Base-by-base conservation (phyloP, 2,888 invertebrate species). In the Orgyia antiqua region DNA sequence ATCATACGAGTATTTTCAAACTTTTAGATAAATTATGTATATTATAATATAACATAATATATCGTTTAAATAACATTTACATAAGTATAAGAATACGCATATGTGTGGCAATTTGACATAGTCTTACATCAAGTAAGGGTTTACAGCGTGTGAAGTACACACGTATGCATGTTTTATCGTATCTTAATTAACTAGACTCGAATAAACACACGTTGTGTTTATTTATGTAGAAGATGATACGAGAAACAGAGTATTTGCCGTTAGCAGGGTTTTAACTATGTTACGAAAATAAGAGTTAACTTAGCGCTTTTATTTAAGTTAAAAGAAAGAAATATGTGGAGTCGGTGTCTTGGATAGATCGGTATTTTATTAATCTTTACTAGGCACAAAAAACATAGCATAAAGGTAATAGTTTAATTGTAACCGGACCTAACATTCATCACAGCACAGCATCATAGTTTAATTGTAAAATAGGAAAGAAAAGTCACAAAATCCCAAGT, bases 1-100 rank as follows among this genome's bases (percentile, higher is more conserved):
- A 46, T 49, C 39, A 27, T 27, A 28, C 15, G 31, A 29, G 26
- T 27, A 24, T 33, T 39, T 46, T 39, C 26, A 29, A 21, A 39
- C 36, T 30, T n/a, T n/a, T n/a, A 35, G 17, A 32, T 29, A 29
- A 4, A 26, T n/a, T n/a, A n/a, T 12, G 5, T 25, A 34, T 23
- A 23, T 24, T n/a, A n/a, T n/a, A n/a, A n/a, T n/a, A n/a, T n/a
- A n/a, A n/a, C n/a, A n/a, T n/a, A n/a, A n/a, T n/a, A n/a, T n/a
- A n/a, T n/a, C n/a, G n/a, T n/a, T n/a, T 15, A 6, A 12, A 8
- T 29, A 9, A 13, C 5, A 5, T 29, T 29, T 29, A 23, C 7
- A 10, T 9, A 5, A 13, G 8, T 18, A 4, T 18, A 18, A 2
- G 18, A 18, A 18, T 6, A 18, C 18, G 7, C 6, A 6, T 18